Percentiles rank a stretch among this genome's conserved stretches.
Conservation (phyloP, 2,888 invertebrate genomes). For the Drosophila monieri region DNA sequence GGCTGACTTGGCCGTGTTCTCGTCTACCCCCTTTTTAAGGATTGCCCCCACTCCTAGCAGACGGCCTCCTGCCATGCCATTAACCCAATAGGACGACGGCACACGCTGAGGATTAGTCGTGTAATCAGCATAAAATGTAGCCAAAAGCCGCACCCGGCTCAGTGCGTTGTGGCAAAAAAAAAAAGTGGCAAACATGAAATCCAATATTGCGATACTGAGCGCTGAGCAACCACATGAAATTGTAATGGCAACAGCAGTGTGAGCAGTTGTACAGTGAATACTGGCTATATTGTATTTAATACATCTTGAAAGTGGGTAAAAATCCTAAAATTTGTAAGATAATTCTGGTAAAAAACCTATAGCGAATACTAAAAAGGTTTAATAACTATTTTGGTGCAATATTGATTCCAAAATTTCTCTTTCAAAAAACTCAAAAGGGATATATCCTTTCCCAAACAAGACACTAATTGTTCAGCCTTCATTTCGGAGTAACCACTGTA, state of each 20-base stretch:
- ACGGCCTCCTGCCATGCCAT: slow-evolving; percentile 28
- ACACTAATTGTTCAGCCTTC: neutral
- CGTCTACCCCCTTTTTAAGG: neutral
- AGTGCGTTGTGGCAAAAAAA: slow-evolving; percentile 17
- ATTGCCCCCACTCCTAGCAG: neutral
- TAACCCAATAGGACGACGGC: slow-evolving; percentile 49
- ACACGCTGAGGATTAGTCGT: slow-evolving; percentile 77
- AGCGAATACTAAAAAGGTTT: neutral
- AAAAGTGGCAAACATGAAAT: slow-evolving; percentile 77
- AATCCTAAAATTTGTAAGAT: no score
- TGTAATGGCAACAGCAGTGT: slow-evolving; percentile 51
- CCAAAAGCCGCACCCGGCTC: slow-evolving; percentile 47
- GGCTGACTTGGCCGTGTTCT: slow-evolving; percentile 22
- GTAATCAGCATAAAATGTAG: slow-evolving; percentile 79
- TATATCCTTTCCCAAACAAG: no score
- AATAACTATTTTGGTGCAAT: no score
- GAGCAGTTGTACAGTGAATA: slow-evolving; percentile 10
- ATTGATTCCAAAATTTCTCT: no score
- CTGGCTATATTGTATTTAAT: neutral
- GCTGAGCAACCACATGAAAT: slow-evolving; percentile 56
- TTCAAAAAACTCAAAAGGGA: no score
- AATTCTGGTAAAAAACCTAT: no score
- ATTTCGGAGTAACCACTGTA: slow-evolving; percentile 5
- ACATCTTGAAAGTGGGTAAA: no score
- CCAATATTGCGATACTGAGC: slow-evolving; percentile 63